Evolutionary conservation across 1,140 invertebrate species (phyloP).

Genomic region (Eumaeus atala): DNA sequence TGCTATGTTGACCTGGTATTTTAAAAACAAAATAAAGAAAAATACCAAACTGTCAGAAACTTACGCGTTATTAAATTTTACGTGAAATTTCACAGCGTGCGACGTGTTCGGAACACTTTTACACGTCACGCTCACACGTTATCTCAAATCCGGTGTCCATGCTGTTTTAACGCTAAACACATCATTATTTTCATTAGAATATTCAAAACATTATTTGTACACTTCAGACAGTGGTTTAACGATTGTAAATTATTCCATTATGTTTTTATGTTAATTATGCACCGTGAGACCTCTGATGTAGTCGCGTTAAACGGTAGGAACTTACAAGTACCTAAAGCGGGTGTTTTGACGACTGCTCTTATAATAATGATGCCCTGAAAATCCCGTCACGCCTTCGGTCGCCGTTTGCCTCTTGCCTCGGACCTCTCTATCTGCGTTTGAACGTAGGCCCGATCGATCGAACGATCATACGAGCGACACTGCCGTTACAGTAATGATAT

Average conservation of each 20-base stretch:
- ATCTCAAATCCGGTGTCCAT: too few species aligned
- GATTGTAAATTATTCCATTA: conserved; percentile 1
- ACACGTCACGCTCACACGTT: too few species aligned
- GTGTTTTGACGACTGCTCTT: conserved; percentile 20
- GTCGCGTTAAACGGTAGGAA: conserved; percentile 11
- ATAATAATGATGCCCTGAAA: conserved; percentile 28
- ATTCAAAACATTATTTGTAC: too few species aligned
- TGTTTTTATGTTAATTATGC: conserved; percentile 1
- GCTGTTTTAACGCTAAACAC: too few species aligned
- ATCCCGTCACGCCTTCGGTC: conserved; percentile 30
- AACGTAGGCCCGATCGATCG: conserved; percentile 24
- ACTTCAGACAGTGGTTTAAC: background rate
- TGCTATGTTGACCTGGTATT: too few species aligned
- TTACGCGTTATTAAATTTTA: background rate
- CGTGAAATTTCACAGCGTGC: background rate
- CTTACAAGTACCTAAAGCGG: conserved; percentile 14
- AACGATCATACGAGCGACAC: conserved; percentile 33
- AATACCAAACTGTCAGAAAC: too few species aligned
- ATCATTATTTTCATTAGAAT: too few species aligned
- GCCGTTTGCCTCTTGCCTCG: conserved; percentile 18
- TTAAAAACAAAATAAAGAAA: too few species aligned
- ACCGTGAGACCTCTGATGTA: conserved; percentile 10
- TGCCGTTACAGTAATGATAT: conserved; percentile 26
- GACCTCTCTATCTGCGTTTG: conserved; percentile 22
- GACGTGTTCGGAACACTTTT: background rate